Evolutionary conservation across 2,797 vertebrate species (phyloP).

Genomic region (Leptoclinus maculatus): DNA sequence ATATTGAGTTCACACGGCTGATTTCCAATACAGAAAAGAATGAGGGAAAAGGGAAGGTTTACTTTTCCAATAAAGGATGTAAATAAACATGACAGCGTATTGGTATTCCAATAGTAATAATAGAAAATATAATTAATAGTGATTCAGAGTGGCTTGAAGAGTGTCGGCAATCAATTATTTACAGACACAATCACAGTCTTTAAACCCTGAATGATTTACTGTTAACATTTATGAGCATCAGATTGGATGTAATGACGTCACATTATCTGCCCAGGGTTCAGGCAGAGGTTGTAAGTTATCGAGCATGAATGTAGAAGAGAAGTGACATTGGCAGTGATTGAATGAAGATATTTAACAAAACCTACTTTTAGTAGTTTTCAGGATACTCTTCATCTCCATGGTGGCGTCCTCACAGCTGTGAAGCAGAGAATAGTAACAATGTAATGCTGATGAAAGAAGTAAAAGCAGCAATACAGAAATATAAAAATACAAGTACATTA

Average conservation of each 20-base stretch:
- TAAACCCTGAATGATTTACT: neutral
- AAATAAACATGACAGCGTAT: neutral
- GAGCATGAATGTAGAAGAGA: neutral
- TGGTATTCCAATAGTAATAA: neutral
- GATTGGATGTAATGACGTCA: neutral
- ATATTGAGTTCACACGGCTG: neutral
- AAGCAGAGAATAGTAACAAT: neutral
- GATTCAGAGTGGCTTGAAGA: neutral
- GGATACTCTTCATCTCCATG: slow-evolving; percentile 78
- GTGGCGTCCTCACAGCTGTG: slow-evolving; percentile 25
- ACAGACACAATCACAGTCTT: neutral
- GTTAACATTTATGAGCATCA: neutral
- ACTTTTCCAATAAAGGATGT: neutral
- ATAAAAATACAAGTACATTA: neutral
- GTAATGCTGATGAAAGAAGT: neutral
- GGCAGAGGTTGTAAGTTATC: neutral
- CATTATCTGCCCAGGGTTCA: neutral
- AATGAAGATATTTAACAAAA: neutral
- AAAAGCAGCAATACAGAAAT: neutral
- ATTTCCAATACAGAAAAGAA: neutral
- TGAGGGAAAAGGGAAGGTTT: neutral
- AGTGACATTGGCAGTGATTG: neutral
- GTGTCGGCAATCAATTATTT: neutral
- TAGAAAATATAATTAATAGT: neutral
- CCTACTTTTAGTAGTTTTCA: slow-evolving; percentile 77